These are phyloP conservation scores for Ashinkailepas kermadecensis DNA, from an alignment of 2,888 invertebrate genomes.

Conservation along the genomic window DNA sequence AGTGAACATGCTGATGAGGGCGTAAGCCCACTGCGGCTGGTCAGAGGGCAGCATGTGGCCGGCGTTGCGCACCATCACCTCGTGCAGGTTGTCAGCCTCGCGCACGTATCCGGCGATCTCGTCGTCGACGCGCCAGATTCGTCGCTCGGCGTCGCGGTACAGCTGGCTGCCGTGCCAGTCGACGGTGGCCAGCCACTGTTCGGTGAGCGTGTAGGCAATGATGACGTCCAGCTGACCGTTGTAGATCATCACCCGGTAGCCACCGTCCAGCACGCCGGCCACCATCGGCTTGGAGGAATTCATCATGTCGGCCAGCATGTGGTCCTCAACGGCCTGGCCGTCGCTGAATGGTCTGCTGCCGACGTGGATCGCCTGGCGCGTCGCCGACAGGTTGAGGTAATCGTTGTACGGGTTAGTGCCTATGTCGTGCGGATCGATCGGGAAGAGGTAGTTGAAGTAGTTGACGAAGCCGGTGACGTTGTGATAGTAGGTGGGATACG, in stretches of 20 bases:
- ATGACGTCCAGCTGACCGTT: conserved; percentile 88
- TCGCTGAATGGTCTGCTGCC: conserved; percentile 66
- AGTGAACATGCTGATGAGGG: conserved; percentile 52
- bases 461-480: conserved; percentile 68
- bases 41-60: conserved; percentile 76
- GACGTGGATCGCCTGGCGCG: conserved; percentile 72
- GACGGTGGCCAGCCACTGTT: conserved; percentile 64
- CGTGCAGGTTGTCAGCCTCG: conserved; percentile 60
- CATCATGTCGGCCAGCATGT: conserved; percentile 69
- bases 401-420: conserved; percentile 35
- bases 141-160: conserved; percentile 58
- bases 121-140: conserved; percentile 57
- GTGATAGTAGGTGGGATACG: conserved; percentile 54
- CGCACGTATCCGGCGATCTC: conserved; percentile 67
- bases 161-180: conserved; percentile 58
- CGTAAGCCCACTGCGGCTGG: conserved; percentile 67
- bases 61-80: conserved; percentile 65
- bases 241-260: conserved; percentile 69
- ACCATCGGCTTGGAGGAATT: conserved; percentile 58
- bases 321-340: conserved; percentile 55
- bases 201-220: conserved; percentile 76
- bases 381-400: conserved; percentile 55
- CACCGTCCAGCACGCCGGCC: conserved; percentile 34
- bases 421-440: conserved; percentile 45
- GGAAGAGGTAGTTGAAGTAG: conserved; percentile 64